phyloP scores from a whole-genome alignment of 2,888 invertebrate genomes.

The Caenorhabditis sp. region DNA sequence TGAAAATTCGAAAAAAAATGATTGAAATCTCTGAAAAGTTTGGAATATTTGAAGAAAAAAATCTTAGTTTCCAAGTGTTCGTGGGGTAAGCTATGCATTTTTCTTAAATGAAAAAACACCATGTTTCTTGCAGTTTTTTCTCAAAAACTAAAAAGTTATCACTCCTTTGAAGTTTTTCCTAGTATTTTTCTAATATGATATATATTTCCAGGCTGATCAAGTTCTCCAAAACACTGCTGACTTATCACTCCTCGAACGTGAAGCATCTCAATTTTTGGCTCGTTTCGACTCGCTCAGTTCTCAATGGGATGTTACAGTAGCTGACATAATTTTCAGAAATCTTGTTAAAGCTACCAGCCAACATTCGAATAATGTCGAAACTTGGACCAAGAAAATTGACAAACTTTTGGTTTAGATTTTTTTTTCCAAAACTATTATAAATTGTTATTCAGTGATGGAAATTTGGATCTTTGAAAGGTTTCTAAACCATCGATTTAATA shows the following conservation, averaged over 20 bases:
- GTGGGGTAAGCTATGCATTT: too few species aligned
- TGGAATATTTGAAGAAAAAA: too few species aligned
- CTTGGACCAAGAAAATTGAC: conserved; percentile 47
- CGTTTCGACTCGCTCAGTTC: conserved; percentile 52
- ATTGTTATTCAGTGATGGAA: conserved; percentile 1
- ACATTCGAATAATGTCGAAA: conserved; percentile 52
- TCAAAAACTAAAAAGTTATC: too few species aligned
- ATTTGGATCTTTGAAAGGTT: neutral
- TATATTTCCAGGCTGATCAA: conserved; percentile 16
- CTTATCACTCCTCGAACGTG: conserved; percentile 20
- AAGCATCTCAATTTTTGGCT: conserved; percentile 51
- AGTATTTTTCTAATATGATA: too few species aligned
- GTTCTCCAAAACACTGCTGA: conserved; percentile 11
- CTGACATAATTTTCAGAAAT: conserved; percentile 41
- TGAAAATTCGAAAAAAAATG: too few species aligned
- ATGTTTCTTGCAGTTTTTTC: too few species aligned
- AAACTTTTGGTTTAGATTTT: conserved; percentile 12
- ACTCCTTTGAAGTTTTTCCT: too few species aligned
- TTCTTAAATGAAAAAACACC: too few species aligned
- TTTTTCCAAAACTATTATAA: neutral
- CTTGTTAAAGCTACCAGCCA: conserved; percentile 17
- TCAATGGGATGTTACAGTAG: conserved; percentile 41
- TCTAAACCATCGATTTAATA: too few species aligned
- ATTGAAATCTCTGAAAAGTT: too few species aligned
- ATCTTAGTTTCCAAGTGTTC: too few species aligned